Base-by-base conservation (phyloP, 2,888 invertebrate species). In the Linnaemya tessellans region DNA sequence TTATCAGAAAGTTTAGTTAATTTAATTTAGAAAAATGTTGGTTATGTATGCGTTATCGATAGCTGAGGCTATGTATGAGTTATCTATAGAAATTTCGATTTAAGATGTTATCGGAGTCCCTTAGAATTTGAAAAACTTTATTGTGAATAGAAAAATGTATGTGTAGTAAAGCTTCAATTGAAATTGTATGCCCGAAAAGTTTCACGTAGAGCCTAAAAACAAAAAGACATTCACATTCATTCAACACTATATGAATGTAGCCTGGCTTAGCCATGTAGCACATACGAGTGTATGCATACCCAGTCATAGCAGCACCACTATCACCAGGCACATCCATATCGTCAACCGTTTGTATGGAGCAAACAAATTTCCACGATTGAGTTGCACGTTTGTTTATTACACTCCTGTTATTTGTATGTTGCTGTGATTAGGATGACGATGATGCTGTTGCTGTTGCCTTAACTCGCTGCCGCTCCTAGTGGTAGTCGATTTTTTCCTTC, bases 351-450 rank as follows among this genome's bases (percentile, higher is more conserved):
- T 73, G 67, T 80, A 82, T n/a, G 25, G 15, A 70, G 38, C 71
- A 70, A 82, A 71, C 82, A 71, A 82, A 82, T 85, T 82, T 81
- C 74, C 79, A 79, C 74, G 81, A 82, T 85, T 85, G 74, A 82
- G 85, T 85, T 85, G 81, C 74, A 85, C 74, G 79, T 82, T 85
- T 85, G 78, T 82, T 85, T 85, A 82, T 78, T 79, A 67, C 74
- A 80, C 73, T 80, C 74, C 80, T 74, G 58, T 74, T 84, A 68
- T 83, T 80, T 84, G 58, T 56, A 41, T 78, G 77, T 71, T 62
- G 79, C 74, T 56, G 13, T 67, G 43, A 38, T 75, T 38, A 64
- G n/a, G 73, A 56, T 30, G 43, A 64, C 49, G 56, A 22, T 25
- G 68, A 77, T 64, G 64, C 3, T 15, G 38, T 38, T 73, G 67